Conservation (phyloP, 2,888 invertebrate genomes). For the Habrosyne pyritoides region DNA sequence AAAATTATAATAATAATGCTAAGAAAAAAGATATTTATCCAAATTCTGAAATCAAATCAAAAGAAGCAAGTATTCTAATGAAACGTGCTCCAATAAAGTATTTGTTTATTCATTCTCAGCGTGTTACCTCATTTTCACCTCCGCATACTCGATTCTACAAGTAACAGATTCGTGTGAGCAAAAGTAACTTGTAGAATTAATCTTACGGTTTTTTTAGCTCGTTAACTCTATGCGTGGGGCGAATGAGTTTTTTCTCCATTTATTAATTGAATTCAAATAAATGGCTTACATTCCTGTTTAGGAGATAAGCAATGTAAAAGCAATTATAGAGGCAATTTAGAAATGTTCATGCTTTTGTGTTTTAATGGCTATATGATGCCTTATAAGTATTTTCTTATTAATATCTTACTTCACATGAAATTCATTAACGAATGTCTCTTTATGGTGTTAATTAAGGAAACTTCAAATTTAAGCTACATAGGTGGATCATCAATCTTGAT, state of each 20-base stretch:
- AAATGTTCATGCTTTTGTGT: not conserved
- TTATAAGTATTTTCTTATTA: not conserved
- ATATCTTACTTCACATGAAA: not conserved
- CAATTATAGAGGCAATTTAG: not conserved
- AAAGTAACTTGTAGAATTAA: not conserved
- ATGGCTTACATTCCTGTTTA: not conserved
- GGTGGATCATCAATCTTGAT: not conserved
- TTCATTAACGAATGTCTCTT: not conserved
- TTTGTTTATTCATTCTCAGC: not conserved
- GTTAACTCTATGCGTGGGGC: not conserved
- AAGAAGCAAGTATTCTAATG: not conserved
- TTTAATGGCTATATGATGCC: not conserved
- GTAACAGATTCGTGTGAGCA: not conserved
- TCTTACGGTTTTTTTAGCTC: not conserved
- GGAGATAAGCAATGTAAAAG: not conserved
- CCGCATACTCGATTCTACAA: not conserved
- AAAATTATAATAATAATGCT: too few relatives aligned
- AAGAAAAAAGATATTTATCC: not conserved
- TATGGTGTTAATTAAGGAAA: not conserved
- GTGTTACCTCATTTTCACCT: not conserved
- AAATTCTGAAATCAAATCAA: not conserved
- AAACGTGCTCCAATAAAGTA: not conserved
- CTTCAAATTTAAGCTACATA: not conserved
- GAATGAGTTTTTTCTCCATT: constrained; percentile 1
- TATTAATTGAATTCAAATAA: constrained; percentile 1